Conservation (phyloP, 1,140 invertebrate species). For the Oryctes rhinoceros region DNA sequence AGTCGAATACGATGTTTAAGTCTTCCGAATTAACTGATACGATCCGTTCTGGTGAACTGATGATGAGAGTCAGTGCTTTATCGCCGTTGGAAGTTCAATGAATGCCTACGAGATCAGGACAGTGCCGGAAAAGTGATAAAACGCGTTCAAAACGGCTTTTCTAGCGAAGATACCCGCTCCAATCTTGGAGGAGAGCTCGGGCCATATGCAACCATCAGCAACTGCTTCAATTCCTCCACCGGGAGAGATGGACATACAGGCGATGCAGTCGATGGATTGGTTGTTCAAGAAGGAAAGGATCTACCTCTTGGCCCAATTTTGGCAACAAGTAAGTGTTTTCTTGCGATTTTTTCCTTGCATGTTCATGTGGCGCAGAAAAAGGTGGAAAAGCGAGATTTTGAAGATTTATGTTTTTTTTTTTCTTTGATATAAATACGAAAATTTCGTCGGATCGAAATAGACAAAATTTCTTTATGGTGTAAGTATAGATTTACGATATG, state of each 20-base stretch:
- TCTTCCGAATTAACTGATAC: not conserved
- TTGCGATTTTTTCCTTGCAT: not conserved
- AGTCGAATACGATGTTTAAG: not conserved
- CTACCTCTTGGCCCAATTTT: conserved; percentile 90
- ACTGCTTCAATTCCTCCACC: conserved; percentile 62
- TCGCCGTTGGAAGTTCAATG: not conserved
- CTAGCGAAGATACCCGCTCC: conserved; percentile 51
- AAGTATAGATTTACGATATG: too few species aligned
- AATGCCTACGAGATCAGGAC: not conserved
- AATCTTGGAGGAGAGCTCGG: conserved; percentile 58
- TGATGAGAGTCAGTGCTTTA: not conserved
- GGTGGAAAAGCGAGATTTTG: too few species aligned
- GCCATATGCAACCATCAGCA: conserved; percentile 75
- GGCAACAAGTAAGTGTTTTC: conserved; percentile 83
- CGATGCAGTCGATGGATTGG: conserved; percentile 93
- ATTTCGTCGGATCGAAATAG: too few species aligned
- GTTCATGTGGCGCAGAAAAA: too few species aligned
- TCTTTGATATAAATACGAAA: too few species aligned
- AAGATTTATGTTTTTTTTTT: too few species aligned
- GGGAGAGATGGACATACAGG: conserved; percentile 82
- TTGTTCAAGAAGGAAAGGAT: conserved; percentile 93
- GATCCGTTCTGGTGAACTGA: not conserved
- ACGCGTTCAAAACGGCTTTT: conserved; percentile 47
- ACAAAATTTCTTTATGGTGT: too few species aligned
- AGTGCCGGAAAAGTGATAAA: not conserved